Percentiles rank a stretch among this genome's conserved stretches.
phyloP scores from a whole-genome alignment of 2,888 invertebrate genomes.

The Tiliacea aurago region DNA sequence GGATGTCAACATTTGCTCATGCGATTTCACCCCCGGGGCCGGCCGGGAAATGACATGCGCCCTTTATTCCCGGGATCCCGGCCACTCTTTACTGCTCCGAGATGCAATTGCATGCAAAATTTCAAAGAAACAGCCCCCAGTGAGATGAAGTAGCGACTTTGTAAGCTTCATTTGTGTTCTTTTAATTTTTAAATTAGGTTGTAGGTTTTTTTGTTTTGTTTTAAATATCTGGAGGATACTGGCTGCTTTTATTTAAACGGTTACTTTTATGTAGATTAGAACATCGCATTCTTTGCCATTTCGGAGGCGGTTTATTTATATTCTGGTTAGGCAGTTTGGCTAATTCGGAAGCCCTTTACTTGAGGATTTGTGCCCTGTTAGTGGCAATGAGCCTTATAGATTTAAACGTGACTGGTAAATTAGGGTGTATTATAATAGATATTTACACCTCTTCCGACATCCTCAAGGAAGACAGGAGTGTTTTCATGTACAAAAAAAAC shows the following conservation, averaged over 20 bases:
- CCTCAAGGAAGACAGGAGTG: neutral
- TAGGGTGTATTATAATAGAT: too few species aligned
- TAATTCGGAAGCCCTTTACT: neutral
- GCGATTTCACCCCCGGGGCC: slow-evolving; percentile 79
- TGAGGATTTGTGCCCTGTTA: neutral
- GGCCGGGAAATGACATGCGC: slow-evolving; percentile 83
- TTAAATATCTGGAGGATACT: slow-evolving; percentile 4
- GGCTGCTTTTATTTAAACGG: slow-evolving; percentile 2
- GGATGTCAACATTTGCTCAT: slow-evolving; percentile 86
- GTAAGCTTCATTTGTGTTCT: slow-evolving; percentile 42
- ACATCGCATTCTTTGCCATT: too few species aligned
- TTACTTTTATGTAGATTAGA: neutral
- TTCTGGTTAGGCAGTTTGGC: neutral
- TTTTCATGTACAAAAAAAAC: too few species aligned
- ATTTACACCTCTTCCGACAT: neutral
- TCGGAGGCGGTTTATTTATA: neutral
- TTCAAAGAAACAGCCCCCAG: slow-evolving; percentile 69
- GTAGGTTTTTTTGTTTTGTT: neutral
- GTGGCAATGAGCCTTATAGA: neutral
- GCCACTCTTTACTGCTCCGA: slow-evolving; percentile 72
- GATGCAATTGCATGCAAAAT: slow-evolving; percentile 80
- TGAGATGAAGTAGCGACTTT: slow-evolving; percentile 52
- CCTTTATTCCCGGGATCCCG: slow-evolving; percentile 71
- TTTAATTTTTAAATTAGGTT: slow-evolving; percentile 55
- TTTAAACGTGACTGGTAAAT: neutral